Percentiles rank a stretch among this genome's conserved stretches.
These are phyloP conservation scores for Helicolenus hilgendorfi DNA, from an alignment of 2,797 vertebrate species.

Conservation along the genomic window DNA sequence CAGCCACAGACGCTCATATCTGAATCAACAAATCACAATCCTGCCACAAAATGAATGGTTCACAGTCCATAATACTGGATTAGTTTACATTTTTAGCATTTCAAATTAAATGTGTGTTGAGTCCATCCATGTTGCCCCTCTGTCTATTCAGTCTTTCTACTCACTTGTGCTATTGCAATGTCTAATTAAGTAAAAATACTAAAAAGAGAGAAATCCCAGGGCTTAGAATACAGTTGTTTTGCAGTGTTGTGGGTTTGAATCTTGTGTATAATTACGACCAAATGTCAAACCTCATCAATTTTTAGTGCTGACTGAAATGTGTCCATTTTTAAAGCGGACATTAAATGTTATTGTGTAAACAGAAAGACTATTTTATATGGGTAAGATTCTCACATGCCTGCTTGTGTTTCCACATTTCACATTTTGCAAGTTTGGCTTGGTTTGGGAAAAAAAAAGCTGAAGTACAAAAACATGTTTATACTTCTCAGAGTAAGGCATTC, in stretches of 20 bases:
- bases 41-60: neutral
- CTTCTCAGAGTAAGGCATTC: neutral
- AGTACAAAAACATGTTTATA: neutral
- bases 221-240: neutral
- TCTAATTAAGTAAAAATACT: neutral
- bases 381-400: fast-evolving
- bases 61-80: neutral
- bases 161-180: neutral
- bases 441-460: neutral
- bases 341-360: neutral
- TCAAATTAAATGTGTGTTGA: neutral
- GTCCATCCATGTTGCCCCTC: neutral
- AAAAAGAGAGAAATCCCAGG: neutral
- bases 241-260: neutral
- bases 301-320: neutral
- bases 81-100: neutral
- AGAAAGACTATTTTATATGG: neutral
- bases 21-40: neutral
- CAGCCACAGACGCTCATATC: neutral
- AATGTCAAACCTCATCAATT: neutral
- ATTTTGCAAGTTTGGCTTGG: neutral
- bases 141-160: neutral
- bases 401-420: neutral
- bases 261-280: neutral
- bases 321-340: neutral